Percentiles rank a stretch among this genome's conserved stretches.
Conservation (phyloP, 2,888 invertebrate genomes). For the Dilophus febrilis region DNA sequence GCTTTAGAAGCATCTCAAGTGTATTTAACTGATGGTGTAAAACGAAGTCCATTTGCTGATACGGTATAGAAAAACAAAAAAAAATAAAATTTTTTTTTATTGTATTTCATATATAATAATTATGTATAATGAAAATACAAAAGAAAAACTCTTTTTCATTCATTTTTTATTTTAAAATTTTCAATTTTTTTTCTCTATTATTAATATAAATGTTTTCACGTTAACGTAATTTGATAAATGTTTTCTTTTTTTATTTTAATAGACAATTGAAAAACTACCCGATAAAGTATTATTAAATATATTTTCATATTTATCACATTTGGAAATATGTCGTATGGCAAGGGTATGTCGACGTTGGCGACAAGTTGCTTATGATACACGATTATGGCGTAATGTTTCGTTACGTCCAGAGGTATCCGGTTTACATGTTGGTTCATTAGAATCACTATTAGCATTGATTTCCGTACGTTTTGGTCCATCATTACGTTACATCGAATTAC, state of each 20-base stretch:
- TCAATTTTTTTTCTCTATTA: neutral
- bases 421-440: slow-evolving; percentile 49
- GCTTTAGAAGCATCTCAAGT: slow-evolving; percentile 76
- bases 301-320: slow-evolving; percentile 85
- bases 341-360: slow-evolving; percentile 94
- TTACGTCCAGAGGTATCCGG: slow-evolving; percentile 93
- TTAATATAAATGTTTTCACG: too few species aligned
- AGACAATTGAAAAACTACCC: slow-evolving; percentile 93
- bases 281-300: slow-evolving; percentile 90
- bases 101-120: neutral
- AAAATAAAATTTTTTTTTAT: neutral
- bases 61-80: slow-evolving; percentile 56
- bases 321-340: slow-evolving; percentile 87
- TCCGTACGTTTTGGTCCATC: slow-evolving; percentile 78
- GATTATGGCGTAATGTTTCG: slow-evolving; percentile 90
- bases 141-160: neutral
- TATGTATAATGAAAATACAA: neutral
- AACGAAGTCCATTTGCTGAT: slow-evolving; percentile 65
- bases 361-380: slow-evolving; percentile 84
- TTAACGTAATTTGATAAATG: neutral
- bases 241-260: slow-evolving; percentile 23
- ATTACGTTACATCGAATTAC: slow-evolving; percentile 78
- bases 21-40: slow-evolving; percentile 63
- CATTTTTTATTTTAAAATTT: neutral
- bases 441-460: slow-evolving; percentile 72